Evolutionary conservation across 2,888 invertebrate genomes (phyloP).

Genomic region (Noctua pronuba): DNA sequence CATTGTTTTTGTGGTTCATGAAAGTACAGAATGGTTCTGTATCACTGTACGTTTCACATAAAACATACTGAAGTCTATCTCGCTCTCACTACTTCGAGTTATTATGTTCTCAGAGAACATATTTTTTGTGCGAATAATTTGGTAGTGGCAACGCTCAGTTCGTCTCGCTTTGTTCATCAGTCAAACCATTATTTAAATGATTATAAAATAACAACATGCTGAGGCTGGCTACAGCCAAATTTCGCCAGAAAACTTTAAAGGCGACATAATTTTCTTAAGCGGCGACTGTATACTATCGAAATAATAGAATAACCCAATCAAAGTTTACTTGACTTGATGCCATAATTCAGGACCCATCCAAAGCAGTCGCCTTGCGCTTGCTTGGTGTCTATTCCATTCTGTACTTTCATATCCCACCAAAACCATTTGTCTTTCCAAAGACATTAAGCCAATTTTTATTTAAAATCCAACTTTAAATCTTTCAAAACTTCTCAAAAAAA

Average conservation of each 20-base stretch:
- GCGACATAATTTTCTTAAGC: neutral
- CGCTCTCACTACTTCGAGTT: neutral
- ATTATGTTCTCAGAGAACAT: neutral
- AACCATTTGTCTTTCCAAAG: neutral
- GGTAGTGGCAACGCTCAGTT: neutral
- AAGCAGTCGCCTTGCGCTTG: neutral
- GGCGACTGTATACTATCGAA: neutral
- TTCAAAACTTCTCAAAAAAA: neutral
- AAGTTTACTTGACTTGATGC: neutral
- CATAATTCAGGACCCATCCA: neutral
- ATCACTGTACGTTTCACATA: neutral
- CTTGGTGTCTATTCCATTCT: neutral
- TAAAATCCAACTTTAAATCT: neutral
- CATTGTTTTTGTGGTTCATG: neutral
- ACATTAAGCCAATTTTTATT: neutral
- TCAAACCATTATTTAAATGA: neutral
- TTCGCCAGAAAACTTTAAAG: neutral
- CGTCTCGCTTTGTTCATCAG: neutral
- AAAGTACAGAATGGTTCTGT: slow-evolving; percentile 25
- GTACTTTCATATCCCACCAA: slow-evolving; percentile 18
- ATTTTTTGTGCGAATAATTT: neutral
- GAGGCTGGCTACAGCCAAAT: no score
- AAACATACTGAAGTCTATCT: neutral
- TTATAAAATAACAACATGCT: no score
- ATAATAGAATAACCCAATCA: neutral